A percentile compares a stretch with the other conserved stretches of the same genome.
Conservation (phyloP, 2,888 invertebrate species). For the Seira sanloemensis region DNA sequence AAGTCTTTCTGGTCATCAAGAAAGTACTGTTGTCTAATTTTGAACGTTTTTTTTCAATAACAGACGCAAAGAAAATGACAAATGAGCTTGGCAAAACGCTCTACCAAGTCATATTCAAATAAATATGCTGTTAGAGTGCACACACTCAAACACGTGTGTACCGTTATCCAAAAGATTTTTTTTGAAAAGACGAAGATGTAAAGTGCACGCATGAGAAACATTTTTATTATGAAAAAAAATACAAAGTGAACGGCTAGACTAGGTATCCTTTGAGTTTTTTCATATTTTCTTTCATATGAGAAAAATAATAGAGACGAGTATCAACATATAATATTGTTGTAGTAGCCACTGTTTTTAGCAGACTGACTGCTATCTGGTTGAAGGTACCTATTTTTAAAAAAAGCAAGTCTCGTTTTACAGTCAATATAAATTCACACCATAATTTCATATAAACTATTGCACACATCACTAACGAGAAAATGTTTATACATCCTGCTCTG, state of each 20-base stretch:
- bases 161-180: slow-evolving; percentile 36
- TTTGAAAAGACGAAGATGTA: not conserved
- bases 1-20: not conserved
- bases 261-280: not conserved
- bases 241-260: not conserved
- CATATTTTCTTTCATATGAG: not conserved
- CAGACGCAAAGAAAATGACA: slow-evolving; percentile 15
- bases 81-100: not conserved
- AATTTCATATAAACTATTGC: not conserved
- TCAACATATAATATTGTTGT: no score
- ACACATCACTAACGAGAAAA: not conserved
- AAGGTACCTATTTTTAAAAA: not conserved
- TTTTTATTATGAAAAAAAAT: not conserved
- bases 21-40: slow-evolving; percentile 9
- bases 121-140: not conserved
- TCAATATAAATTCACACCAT: not conserved
- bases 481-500: not conserved
- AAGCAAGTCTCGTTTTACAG: not conserved
- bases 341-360: no score
- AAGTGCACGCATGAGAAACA: not conserved
- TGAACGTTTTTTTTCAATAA: not conserved
- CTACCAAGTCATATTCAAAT: not conserved
- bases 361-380: no score
- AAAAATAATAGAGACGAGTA: not conserved
- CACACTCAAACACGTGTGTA: slow-evolving; percentile 13